Evolutionary conservation across 2,113 vertebrate genomes (phyloP), one percentile per base, ranked within the genome.

Genomic region (Carassius gibelio): DNA sequence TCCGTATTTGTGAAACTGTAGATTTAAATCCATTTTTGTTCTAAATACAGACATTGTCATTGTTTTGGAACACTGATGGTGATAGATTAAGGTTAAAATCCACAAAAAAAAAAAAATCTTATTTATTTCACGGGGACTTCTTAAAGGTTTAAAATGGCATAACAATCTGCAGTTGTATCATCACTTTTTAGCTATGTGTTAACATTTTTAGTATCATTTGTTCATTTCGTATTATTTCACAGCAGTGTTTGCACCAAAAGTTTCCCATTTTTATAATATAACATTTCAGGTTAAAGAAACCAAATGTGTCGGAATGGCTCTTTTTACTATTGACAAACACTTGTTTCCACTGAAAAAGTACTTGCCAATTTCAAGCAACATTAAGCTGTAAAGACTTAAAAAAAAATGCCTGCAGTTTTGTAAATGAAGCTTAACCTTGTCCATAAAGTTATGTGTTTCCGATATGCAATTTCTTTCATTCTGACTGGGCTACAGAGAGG

Each of bases 311-410:
- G 45, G 59, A 88, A 81, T 80, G 88, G 84, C 84, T 91, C 23
- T 86, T 88, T 52, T 91, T 90, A 92, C 62, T 78, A 85, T 68
- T 85, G 64, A 68, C 86, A 91, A 91, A 84, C 66, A 48, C 72
- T 82, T 76, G 82, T 84, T 84, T 48, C 38, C 23, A 42, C 14
- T 30, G n/a, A 45, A 48, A 38, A 48, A 52, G 72, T 64, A 89
- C 88, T 88, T 75, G 48, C 87, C 87, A 91, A 93, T 93, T 92
- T 93, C 88, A 94, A 91, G 91, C 89, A 90, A 91, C 93, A 91
- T 92, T 90, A 91, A 87, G 85, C 38, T 5, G 64, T 79, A 88
- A 52, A 66, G 88, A 84, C 86, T 89, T 88, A 26, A 26, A 30
- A 61, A 61, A 61, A 21, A 87, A 88, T 86, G 87, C 75, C 87